Conservation (phyloP, 2,797 vertebrate species). For the Perodicticus potto region DNA sequence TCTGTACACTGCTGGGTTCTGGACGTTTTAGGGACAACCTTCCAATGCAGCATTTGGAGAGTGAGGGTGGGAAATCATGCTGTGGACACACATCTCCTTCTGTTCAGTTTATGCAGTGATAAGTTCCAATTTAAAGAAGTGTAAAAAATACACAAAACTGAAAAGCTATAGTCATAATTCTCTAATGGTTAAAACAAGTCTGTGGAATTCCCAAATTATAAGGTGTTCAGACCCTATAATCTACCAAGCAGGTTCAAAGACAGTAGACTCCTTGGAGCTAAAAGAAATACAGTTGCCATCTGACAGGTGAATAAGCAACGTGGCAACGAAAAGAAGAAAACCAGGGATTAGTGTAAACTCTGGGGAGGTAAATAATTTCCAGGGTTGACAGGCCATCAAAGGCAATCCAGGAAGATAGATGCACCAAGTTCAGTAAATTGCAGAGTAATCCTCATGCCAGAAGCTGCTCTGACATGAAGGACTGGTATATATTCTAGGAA, state of each 20-base stretch:
- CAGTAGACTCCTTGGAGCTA: conserved; percentile 53
- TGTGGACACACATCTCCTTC: background rate
- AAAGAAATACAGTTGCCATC: conserved; percentile 78
- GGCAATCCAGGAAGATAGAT: conserved; percentile 76
- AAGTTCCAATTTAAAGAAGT: conserved; percentile 36
- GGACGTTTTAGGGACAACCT: background rate
- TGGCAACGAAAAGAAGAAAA: conserved; percentile 72
- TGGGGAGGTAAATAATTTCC: conserved; percentile 81
- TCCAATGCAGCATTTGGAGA: background rate
- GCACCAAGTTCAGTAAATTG: conserved; percentile 71
- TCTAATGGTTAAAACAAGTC: background rate
- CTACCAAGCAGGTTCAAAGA: conserved; percentile 65
- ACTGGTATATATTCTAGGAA: conserved; percentile 58
- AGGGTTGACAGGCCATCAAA: conserved; percentile 77
- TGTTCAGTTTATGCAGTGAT: background rate
- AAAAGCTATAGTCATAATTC: conserved; percentile 39
- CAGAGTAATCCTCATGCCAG: conserved; percentile 70
- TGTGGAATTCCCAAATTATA: conserved; percentile 63
- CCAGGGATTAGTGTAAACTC: conserved; percentile 78
- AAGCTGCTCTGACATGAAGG: conserved; percentile 64
- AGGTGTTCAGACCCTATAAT: conserved; percentile 70
- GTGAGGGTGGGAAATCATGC: background rate
- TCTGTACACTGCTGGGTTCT: background rate
- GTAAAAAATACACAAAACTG: background rate
- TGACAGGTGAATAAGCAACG: conserved; percentile 80